Evolutionary conservation across 1,140 invertebrate genomes (phyloP).

Genomic region (Dufourea novaeangliae): DNA sequence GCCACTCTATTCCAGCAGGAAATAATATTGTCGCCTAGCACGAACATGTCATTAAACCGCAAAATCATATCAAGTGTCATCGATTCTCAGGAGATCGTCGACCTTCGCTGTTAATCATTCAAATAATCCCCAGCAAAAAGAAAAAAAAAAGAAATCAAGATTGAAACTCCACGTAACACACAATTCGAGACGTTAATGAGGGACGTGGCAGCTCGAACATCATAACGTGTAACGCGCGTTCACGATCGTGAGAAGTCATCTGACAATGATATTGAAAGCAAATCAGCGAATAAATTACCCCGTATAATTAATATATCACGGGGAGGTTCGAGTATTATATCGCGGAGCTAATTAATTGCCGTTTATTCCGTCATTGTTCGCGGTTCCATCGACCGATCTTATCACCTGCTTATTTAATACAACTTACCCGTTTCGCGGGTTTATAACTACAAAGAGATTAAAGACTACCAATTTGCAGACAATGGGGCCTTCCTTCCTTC

Average conservation of each 20-base stretch:
- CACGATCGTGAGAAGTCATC: slow-evolving; percentile 37
- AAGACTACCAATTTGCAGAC: slow-evolving; percentile 11
- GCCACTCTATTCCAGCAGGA: too few species aligned
- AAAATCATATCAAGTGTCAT: background rate
- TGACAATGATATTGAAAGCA: slow-evolving; percentile 36
- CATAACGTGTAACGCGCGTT: slow-evolving; percentile 5
- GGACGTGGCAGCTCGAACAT: slow-evolving; percentile 19
- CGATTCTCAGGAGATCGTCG: slow-evolving; percentile 17
- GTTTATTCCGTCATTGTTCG: slow-evolving; percentile 31
- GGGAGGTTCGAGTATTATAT: slow-evolving; percentile 1
- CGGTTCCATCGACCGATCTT: background rate
- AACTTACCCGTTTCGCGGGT: background rate
- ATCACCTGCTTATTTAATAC: slow-evolving; percentile 21
- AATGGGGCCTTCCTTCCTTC: slow-evolving; percentile 7
- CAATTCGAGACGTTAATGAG: slow-evolving; percentile 24
- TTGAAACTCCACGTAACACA: slow-evolving; percentile 32
- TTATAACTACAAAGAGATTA: slow-evolving; percentile 10
- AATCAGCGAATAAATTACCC: slow-evolving; percentile 32
- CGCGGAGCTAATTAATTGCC: slow-evolving; percentile 24
- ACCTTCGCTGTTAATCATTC: slow-evolving; percentile 21
- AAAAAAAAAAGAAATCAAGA: slow-evolving; percentile 2
- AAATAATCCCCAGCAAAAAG: slow-evolving; percentile 16
- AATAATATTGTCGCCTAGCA: background rate
- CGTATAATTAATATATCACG: slow-evolving; percentile 27
- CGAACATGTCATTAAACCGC: slow-evolving; percentile 11